A percentile compares a stretch with the other conserved stretches of the same genome.
Conservation (phyloP, 2,888 invertebrate genomes). For the Idaea straminata region DNA sequence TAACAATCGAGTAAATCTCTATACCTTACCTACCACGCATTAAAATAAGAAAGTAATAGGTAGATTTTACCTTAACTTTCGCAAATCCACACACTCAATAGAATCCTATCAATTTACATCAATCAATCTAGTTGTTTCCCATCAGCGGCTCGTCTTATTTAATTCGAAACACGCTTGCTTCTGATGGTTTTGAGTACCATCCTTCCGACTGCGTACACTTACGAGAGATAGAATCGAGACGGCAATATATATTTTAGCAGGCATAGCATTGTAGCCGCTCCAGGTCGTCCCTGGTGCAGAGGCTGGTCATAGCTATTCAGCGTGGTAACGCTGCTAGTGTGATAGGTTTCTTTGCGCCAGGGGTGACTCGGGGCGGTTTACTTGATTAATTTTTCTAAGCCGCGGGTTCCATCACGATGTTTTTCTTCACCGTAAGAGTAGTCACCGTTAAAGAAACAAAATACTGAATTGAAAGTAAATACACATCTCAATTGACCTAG, state of each 20-base stretch:
- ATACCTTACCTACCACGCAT: background rate
- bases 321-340: too few species aligned
- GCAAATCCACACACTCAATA: slow-evolving; percentile 13
- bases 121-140: slow-evolving; percentile 41
- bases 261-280: too few species aligned
- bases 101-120: slow-evolving; percentile 47
- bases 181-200: slow-evolving; percentile 1
- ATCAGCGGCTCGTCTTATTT: slow-evolving; percentile 27
- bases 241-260: background rate
- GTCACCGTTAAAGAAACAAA: too few species aligned
- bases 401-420: too few species aligned
- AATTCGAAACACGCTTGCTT: slow-evolving; percentile 23
- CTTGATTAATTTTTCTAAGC: too few species aligned
- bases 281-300: too few species aligned
- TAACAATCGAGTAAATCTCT: background rate
- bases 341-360: too few species aligned
- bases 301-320: too few species aligned
- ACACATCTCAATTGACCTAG: too few species aligned
- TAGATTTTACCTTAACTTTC: background rate
- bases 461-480: too few species aligned
- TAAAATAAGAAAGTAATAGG: background rate
- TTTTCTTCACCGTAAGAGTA: too few species aligned
- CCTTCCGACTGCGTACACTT: slow-evolving; percentile 2
- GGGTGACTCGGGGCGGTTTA: too few species aligned
- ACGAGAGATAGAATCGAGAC: background rate